Conservation (phyloP, 2,888 invertebrate species). For the Conistra vaccinii region DNA sequence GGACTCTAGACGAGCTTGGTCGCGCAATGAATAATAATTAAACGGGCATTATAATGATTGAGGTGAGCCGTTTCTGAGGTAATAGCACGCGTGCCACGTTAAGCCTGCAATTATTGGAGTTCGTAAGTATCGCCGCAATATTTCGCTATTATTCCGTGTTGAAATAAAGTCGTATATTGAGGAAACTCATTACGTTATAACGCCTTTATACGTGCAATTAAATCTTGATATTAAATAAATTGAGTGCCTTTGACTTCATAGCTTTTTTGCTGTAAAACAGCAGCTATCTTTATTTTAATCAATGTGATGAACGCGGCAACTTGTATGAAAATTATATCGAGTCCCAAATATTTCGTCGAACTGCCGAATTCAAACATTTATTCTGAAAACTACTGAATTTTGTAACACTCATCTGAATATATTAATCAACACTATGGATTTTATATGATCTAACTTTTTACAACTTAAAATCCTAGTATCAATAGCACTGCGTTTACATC, state of each 20-base stretch:
- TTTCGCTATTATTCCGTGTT: slow-evolving; percentile 77
- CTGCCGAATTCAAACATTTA: not conserved
- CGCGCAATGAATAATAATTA: slow-evolving; percentile 83
- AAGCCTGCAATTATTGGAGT: slow-evolving; percentile 83
- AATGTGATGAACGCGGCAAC: not conserved
- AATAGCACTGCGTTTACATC: not conserved
- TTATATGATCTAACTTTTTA: not conserved
- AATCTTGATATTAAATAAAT: slow-evolving; percentile 49
- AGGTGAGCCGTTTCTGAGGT: slow-evolving; percentile 79
- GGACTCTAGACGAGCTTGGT: slow-evolving; percentile 71
- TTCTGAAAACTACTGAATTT: slow-evolving; percentile 11
- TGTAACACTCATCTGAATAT: not conserved
- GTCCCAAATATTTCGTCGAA: slow-evolving; percentile 6
- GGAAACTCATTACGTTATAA: slow-evolving; percentile 51
- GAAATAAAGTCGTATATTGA: slow-evolving; percentile 60
- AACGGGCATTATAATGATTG: slow-evolving; percentile 82
- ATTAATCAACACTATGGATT: slow-evolving; percentile 3
- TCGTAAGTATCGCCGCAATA: slow-evolving; percentile 80
- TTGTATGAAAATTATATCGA: not conserved
- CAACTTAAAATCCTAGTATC: not conserved
- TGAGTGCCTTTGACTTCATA: slow-evolving; percentile 9
- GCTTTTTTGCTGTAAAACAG: slow-evolving; percentile 9
- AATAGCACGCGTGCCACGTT: slow-evolving; percentile 79
- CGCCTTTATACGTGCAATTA: slow-evolving; percentile 44
- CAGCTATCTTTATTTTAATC: slow-evolving; percentile 11